These are phyloP conservation scores for Menidia menidia DNA, from an alignment of 2,797 vertebrate species.

Conservation along the genomic window DNA sequence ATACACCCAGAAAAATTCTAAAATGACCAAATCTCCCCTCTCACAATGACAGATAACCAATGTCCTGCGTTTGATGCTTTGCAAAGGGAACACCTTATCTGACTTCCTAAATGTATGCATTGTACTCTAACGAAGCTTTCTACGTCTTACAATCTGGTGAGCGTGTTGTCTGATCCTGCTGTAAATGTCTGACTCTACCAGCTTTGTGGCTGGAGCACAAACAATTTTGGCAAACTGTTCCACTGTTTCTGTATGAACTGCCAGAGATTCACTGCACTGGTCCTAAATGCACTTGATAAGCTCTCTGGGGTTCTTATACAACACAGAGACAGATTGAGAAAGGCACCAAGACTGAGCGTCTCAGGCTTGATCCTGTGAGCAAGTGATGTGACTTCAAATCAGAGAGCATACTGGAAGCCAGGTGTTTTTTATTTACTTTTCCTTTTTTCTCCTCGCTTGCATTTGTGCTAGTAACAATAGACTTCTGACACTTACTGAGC, in stretches of 20 bases:
- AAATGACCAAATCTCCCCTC: constrained; percentile 45
- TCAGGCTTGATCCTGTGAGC: constrained; percentile 32
- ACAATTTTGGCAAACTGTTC: background rate
- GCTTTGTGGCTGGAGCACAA: constrained; percentile 7
- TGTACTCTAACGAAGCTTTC: constrained; percentile 23
- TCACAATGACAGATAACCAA: constrained; percentile 26
- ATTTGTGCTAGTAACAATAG: constrained; percentile 24
- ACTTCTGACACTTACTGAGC: constrained; percentile 29
- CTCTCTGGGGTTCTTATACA: constrained; percentile 12
- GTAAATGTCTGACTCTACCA: constrained; percentile 15
- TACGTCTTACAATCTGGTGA: constrained; percentile 11
- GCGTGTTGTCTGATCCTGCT: constrained; percentile 15
- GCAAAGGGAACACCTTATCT: constrained; percentile 22
- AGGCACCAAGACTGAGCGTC: constrained; percentile 13
- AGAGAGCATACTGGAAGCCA: constrained; percentile 50
- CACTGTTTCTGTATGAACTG: background rate
- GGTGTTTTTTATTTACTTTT: constrained; percentile 71
- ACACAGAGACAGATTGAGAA: constrained; percentile 9
- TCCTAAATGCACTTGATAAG: constrained; percentile 5
- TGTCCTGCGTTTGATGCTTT: constrained; percentile 18
- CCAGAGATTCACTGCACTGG: background rate
- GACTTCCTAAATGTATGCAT: constrained; percentile 18
- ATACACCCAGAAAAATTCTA: constrained; percentile 12
- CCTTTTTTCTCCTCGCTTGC: constrained; percentile 48
- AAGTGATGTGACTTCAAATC: constrained; percentile 65